Percentiles rank a stretch among this genome's conserved stretches.
phyloP scores from a whole-genome alignment of 1,140 invertebrate genomes.

The Lasioglossum albipes region DNA sequence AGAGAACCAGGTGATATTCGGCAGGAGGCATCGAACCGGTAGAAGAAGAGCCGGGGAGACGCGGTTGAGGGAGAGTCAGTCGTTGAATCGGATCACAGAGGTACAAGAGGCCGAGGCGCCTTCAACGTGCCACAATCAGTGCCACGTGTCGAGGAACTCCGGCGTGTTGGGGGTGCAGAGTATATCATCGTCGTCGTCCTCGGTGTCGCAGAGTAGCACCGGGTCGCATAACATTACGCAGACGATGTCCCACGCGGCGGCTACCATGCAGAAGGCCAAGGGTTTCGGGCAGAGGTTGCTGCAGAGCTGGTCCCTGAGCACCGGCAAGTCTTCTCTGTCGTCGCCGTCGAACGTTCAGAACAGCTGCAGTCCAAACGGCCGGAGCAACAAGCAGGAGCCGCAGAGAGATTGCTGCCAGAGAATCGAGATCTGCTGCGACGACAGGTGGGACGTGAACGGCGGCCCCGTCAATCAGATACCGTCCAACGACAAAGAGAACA shows the following conservation, averaged over 20 bases:
- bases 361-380: conserved; percentile 15
- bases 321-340: conserved; percentile 41
- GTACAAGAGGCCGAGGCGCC: conserved; percentile 84
- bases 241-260: conserved; percentile 59
- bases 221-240: conserved; percentile 41
- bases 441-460: conserved; percentile 48
- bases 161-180: conserved; percentile 58
- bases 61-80: conserved; percentile 88
- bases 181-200: conserved; percentile 55
- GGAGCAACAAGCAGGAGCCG: conserved; percentile 24
- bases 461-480: conserved; percentile 17
- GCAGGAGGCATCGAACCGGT: conserved; percentile 80
- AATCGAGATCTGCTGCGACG: conserved; percentile 40
- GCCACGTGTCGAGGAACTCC: conserved; percentile 69
- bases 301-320: conserved; percentile 73
- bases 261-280: conserved; percentile 75
- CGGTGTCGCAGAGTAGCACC: conserved; percentile 55
- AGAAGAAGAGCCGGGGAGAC: conserved; percentile 83
- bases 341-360: conserved; percentile 37
- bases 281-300: conserved; percentile 78
- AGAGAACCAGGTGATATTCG: conserved; percentile 70
- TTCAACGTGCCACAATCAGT: conserved; percentile 68
- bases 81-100: conserved; percentile 90
- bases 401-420: conserved; percentile 41
- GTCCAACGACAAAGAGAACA: conserved; percentile 63